These are phyloP conservation scores for Drosophila rufa DNA, from an alignment of 1,140 invertebrate genomes.

Conservation along the genomic window DNA sequence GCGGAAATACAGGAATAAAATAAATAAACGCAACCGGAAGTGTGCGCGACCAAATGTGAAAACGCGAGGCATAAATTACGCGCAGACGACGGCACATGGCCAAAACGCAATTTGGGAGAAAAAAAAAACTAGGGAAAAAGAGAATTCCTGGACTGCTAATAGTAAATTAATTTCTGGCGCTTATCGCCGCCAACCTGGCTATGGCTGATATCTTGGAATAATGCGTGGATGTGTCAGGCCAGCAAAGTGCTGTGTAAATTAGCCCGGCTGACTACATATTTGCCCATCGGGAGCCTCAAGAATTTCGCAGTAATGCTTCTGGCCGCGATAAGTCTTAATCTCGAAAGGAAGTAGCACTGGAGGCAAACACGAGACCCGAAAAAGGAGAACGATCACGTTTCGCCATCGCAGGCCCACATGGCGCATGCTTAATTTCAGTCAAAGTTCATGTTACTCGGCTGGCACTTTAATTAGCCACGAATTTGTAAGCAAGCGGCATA, in stretches of 20 bases:
- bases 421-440: constrained; percentile 58
- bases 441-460: constrained; percentile 44
- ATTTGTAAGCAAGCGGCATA: constrained; percentile 63
- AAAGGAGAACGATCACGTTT: constrained; percentile 42
- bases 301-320: constrained; percentile 68
- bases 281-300: constrained; percentile 46
- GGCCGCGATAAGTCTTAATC: constrained; percentile 50
- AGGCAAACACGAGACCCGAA: constrained; percentile 53
- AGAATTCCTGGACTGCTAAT: constrained; percentile 62
- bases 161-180: constrained; percentile 76
- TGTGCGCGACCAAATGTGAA: constrained; percentile 79
- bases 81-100: constrained; percentile 28
- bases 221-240: constrained; percentile 74
- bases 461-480: constrained; percentile 54
- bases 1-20: constrained; percentile 7
- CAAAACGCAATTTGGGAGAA: constrained; percentile 64
- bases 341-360: constrained; percentile 48
- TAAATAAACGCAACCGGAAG: constrained; percentile 58
- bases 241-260: constrained; percentile 82
- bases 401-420: constrained; percentile 15
- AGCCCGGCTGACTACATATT: constrained; percentile 67
- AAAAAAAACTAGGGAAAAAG: constrained; percentile 18
- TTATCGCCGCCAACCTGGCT: constrained; percentile 61
- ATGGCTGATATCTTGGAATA: constrained; percentile 34
- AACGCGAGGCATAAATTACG: constrained; percentile 78